phyloP scores from a whole-genome alignment of 2,888 invertebrate genomes.

The Mystacides longicornis region DNA sequence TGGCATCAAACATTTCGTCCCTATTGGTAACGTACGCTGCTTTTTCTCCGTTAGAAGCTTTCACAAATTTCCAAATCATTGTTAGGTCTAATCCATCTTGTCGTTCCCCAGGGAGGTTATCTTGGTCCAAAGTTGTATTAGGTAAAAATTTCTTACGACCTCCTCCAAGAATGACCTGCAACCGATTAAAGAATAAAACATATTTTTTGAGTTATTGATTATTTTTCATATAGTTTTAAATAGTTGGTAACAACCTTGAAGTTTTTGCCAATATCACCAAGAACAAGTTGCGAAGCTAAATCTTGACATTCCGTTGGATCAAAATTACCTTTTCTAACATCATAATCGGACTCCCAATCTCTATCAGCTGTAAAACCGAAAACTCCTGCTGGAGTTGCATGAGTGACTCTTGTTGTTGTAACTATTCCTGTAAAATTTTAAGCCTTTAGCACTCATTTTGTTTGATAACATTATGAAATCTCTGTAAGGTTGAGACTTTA shows the following conservation, averaged over 20 bases:
- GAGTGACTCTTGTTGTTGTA: constrained; percentile 61
- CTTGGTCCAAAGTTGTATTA: constrained; percentile 41
- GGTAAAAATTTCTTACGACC: constrained; percentile 64
- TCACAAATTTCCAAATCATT: constrained; percentile 54
- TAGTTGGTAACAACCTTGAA: constrained; percentile 42
- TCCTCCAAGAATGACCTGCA: constrained; percentile 65
- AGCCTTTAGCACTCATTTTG: too few relatives aligned
- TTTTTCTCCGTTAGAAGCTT: constrained; percentile 34
- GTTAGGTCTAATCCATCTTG: constrained; percentile 60
- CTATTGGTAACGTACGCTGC: constrained; percentile 51
- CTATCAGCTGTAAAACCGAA: constrained; percentile 56
- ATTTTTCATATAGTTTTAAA: neutral
- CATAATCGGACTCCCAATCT: constrained; percentile 57
- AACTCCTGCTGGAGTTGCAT: constrained; percentile 58
- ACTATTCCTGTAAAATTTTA: constrained; percentile 36
- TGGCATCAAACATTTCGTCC: constrained; percentile 29
- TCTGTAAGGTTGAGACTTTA: too few relatives aligned
- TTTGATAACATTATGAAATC: too few relatives aligned
- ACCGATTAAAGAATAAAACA: constrained; percentile 9
- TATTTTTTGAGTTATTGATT: neutral
- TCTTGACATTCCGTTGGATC: constrained; percentile 49
- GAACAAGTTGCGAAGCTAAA: constrained; percentile 56
- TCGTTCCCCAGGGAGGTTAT: constrained; percentile 43
- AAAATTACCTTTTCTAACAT: constrained; percentile 37
- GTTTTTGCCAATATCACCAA: constrained; percentile 51